These are phyloP conservation scores for Monochamus alternatus DNA, from an alignment of 2,888 invertebrate genomes.

Conservation along the genomic window DNA sequence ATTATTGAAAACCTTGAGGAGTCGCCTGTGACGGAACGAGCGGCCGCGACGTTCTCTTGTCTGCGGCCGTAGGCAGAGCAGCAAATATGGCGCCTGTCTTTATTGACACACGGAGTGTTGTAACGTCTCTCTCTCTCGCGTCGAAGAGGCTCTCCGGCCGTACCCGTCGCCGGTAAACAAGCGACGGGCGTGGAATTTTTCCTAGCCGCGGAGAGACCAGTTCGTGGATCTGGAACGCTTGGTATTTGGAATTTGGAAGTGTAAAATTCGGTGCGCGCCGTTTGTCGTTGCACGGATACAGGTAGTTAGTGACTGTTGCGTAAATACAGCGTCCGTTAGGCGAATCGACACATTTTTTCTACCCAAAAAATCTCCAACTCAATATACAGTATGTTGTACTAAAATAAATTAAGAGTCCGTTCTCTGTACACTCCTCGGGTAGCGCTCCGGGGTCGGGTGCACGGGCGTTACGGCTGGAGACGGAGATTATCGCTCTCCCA, in stretches of 20 bases:
- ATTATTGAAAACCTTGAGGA: constrained; percentile 45
- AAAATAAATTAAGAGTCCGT: too few relatives aligned
- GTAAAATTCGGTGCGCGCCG: neutral
- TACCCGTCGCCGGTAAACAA: neutral
- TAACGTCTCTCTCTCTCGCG: neutral
- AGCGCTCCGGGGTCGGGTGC: too few relatives aligned
- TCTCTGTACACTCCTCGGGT: too few relatives aligned
- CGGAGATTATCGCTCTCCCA: too few relatives aligned
- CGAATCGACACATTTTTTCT: too few relatives aligned
- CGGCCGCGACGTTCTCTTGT: constrained; percentile 48
- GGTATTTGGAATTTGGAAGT: neutral
- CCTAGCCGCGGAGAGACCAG: neutral
- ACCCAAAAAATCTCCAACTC: too few relatives aligned
- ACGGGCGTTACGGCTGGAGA: too few relatives aligned
- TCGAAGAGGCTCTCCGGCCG: neutral
- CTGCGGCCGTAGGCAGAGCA: constrained; percentile 52
- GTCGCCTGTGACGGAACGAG: constrained; percentile 44
- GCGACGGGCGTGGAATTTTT: constrained; percentile 7
- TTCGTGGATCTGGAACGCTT: neutral
- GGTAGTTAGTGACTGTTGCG: too few relatives aligned
- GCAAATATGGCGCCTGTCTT: constrained; percentile 60
- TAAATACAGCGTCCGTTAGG: too few relatives aligned
- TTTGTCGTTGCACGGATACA: too few relatives aligned
- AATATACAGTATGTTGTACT: too few relatives aligned
- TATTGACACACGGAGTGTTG: constrained; percentile 52